These are phyloP conservation scores for Probaryconus sp. DNA, from an alignment of 1,140 invertebrate genomes.

Conservation along the genomic window DNA sequence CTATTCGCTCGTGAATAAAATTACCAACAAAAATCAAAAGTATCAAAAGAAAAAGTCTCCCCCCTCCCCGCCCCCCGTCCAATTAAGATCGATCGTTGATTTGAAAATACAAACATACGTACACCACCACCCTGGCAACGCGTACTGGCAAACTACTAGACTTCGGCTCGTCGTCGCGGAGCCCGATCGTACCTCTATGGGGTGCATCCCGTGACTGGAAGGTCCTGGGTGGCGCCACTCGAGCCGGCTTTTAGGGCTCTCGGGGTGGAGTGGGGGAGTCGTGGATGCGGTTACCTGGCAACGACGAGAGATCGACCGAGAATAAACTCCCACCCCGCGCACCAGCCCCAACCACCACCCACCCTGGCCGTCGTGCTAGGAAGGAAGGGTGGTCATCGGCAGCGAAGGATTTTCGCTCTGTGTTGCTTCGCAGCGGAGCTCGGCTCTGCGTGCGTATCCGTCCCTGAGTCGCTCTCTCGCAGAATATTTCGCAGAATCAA, in stretches of 20 bases:
- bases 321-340: slow-evolving; percentile 41
- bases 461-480: slow-evolving; percentile 36
- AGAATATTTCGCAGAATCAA: slow-evolving; percentile 32
- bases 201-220: slow-evolving; percentile 73
- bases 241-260: slow-evolving; percentile 56
- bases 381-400: slow-evolving; percentile 44
- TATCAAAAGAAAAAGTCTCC: slow-evolving; percentile 6
- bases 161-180: slow-evolving; percentile 17
- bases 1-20: too few species aligned
- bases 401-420: slow-evolving; percentile 38
- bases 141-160: too few species aligned
- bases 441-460: slow-evolving; percentile 19
- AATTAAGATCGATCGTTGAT: too few species aligned
- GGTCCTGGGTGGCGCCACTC: slow-evolving; percentile 68
- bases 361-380: not conserved
- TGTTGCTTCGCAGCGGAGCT: slow-evolving; percentile 10
- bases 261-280: slow-evolving; percentile 59
- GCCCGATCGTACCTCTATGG: slow-evolving; percentile 67
- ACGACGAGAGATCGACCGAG: slow-evolving; percentile 76
- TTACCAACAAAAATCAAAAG: too few species aligned
- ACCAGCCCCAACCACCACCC: too few species aligned
- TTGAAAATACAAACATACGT: slow-evolving; percentile 31
- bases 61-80: too few species aligned
- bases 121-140: too few species aligned
- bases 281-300: slow-evolving; percentile 76